Conservation (phyloP, 64 coral and sea anemone genomes). For the Porites lutea region DNA sequence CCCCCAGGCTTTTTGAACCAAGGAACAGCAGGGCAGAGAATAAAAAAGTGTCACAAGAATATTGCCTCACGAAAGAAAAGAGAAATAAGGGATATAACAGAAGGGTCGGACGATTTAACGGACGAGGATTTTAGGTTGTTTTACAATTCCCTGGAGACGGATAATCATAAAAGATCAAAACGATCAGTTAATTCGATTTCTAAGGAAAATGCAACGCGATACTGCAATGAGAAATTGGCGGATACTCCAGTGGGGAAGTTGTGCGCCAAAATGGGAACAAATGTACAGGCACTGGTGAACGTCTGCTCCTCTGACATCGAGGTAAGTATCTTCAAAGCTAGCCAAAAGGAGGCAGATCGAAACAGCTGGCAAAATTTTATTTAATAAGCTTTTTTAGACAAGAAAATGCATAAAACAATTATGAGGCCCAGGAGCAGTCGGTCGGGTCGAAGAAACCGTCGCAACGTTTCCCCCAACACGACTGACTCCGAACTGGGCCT, state of each 20-base stretch:
- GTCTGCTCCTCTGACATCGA: constrained; percentile 14
- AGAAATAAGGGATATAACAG: not conserved
- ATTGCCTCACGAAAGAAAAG: too few species aligned
- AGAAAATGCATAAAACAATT: too few species aligned
- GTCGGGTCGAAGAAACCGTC: too few species aligned
- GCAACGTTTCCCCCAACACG: too few species aligned
- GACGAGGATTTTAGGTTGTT: constrained; percentile 5
- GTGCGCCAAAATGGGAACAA: constrained; percentile 35
- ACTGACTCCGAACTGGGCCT: too few species aligned
- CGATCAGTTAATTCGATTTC: not conserved
- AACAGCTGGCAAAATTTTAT: too few species aligned
- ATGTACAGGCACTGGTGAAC: constrained; percentile 8
- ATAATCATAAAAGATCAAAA: not conserved
- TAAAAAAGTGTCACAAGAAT: constrained; percentile 1
- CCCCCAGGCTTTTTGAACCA: too few species aligned
- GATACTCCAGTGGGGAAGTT: constrained; percentile 2
- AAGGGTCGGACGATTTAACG: constrained; percentile 17
- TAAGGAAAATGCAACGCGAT: constrained; percentile 24
- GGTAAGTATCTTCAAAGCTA: not conserved
- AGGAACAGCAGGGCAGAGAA: not conserved
- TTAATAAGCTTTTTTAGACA: too few species aligned
- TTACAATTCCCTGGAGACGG: not conserved
- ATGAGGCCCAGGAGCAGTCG: too few species aligned
- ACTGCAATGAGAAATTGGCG: not conserved
- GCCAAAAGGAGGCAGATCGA: too few species aligned